These are phyloP conservation scores for Rhopalosiphum maidis DNA, from an alignment of 1,140 invertebrate genomes.

Conservation along the genomic window DNA sequence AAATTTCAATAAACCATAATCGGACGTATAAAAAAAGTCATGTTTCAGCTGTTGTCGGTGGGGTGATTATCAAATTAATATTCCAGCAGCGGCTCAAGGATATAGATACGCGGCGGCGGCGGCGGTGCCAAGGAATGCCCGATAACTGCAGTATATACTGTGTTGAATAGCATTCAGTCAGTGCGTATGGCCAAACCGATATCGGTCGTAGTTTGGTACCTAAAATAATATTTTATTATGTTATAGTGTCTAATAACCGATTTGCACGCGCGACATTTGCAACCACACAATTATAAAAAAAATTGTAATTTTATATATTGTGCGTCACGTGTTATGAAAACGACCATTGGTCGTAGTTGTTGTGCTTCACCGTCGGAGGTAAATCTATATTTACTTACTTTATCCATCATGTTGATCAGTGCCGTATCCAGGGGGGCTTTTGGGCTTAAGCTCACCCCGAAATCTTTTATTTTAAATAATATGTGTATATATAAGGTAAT, in stretches of 20 bases:
- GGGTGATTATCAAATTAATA: slow-evolving; percentile 29
- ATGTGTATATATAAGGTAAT: too few species aligned
- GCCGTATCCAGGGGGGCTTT: too few species aligned
- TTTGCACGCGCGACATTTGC: neutral
- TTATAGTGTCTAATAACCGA: neutral
- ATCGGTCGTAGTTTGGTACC: slow-evolving; percentile 9
- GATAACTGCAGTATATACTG: neutral
- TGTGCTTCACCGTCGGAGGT: neutral
- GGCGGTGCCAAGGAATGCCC: neutral
- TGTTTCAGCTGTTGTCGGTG: neutral
- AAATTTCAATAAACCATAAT: neutral
- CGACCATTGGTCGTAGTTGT: neutral
- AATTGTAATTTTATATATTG: neutral
- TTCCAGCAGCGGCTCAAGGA: slow-evolving; percentile 17
- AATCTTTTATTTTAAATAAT: too few species aligned
- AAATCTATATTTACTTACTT: neutral
- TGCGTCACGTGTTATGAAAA: neutral
- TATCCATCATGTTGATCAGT: too few species aligned
- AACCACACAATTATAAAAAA: neutral
- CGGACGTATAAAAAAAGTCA: neutral
- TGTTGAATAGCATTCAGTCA: slow-evolving; percentile 1
- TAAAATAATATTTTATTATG: neutral
- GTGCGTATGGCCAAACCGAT: slow-evolving; percentile 18
- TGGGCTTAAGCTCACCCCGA: too few species aligned
- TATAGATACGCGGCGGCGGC: neutral